Evolutionary conservation across 2,888 invertebrate species (phyloP).

Genomic region (Nephrotoma flavescens): DNA sequence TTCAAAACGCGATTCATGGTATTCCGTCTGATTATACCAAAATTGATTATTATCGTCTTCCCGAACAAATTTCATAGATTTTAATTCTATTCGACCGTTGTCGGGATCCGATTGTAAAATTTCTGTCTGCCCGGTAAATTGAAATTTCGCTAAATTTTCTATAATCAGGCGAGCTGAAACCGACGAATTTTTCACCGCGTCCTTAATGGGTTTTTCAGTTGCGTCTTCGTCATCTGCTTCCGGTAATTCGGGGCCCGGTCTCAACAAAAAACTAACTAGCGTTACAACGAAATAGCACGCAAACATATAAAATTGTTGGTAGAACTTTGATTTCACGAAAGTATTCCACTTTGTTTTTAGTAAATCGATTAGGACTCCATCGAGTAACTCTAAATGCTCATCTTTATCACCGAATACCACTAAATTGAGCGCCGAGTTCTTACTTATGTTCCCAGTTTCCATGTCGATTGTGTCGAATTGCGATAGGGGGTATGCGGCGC

Average conservation of each 20-base stretch:
- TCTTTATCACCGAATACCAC: constrained; percentile 94
- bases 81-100: not conserved
- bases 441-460: constrained; percentile 82
- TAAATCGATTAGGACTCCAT: constrained; percentile 85
- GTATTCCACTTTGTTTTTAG: constrained; percentile 96
- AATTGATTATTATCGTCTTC: constrained; percentile 18
- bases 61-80: not conserved
- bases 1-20: constrained; percentile 21
- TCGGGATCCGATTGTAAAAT: not conserved
- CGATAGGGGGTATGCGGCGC: constrained; percentile 90
- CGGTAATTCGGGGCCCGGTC: constrained; percentile 60
- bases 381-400: constrained; percentile 87
- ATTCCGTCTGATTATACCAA: constrained; percentile 29
- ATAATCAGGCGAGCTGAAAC: not conserved
- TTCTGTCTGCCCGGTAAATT: not conserved
- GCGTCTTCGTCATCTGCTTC: constrained; percentile 17
- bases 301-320: constrained; percentile 82
- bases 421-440: constrained; percentile 85
- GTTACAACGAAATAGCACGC: constrained; percentile 82
- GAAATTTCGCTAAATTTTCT: not conserved
- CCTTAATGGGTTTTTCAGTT: not conserved
- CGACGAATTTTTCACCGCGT: not conserved
- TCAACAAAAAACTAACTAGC: constrained; percentile 70
- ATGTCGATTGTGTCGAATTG: constrained; percentile 93
- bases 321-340: constrained; percentile 88